These are phyloP conservation scores for Hydrozoanthus tunicans DNA, from an alignment of 64 coral and sea anemone species.

Conservation along the genomic window DNA sequence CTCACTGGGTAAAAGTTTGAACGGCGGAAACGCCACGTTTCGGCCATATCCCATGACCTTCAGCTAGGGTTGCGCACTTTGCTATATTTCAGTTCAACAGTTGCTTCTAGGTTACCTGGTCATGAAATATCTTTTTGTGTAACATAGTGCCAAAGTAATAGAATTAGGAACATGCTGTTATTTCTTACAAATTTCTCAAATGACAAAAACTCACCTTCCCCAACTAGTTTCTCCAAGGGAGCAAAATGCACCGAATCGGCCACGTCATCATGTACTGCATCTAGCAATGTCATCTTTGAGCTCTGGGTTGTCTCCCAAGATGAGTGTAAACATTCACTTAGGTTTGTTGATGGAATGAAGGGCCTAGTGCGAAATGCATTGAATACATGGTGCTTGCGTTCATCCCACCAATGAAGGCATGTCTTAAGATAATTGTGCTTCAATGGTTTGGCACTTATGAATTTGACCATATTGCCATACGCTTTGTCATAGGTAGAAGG, in stretches of 20 bases:
- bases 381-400: conserved; percentile 35
- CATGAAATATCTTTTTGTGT: background rate
- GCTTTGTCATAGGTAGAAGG: conserved; percentile 44
- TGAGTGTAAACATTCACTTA: conserved; percentile 37
- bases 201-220: background rate
- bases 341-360: conserved; percentile 36
- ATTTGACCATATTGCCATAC: conserved; percentile 27
- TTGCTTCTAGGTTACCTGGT: too few species aligned
- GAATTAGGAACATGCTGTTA: background rate
- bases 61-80: too few species aligned
- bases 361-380: conserved; percentile 39
- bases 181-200: background rate
- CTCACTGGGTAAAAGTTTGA: too few species aligned
- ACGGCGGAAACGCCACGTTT: too few species aligned
- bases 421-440: conserved; percentile 27
- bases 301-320: conserved; percentile 31
- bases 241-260: conserved; percentile 29
- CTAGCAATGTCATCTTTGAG: conserved; percentile 27
- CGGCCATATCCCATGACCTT: too few species aligned
- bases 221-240: background rate
- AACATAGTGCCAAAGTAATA: background rate
- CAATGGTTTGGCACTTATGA: conserved; percentile 34
- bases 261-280: conserved; percentile 20
- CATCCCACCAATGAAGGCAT: conserved; percentile 38
- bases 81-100: too few species aligned